Conservation (phyloP, 2,113 vertebrate species). For the Neolamprologus cancellatus region DNA sequence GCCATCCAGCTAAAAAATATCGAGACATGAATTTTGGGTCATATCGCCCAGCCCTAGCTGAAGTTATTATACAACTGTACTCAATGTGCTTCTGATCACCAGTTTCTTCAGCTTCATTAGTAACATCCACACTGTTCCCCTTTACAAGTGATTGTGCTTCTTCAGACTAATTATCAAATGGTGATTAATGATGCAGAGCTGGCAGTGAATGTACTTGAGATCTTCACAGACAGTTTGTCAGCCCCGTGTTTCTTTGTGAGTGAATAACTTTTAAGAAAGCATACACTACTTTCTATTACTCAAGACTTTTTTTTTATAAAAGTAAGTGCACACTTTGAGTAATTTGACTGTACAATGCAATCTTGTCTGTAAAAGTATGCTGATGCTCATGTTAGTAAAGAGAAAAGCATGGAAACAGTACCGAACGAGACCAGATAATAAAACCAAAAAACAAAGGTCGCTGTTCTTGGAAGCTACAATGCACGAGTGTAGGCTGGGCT, state of each 20-base stretch:
- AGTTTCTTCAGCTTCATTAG: not conserved
- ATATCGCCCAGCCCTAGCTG: too few relatives aligned
- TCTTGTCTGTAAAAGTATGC: not conserved
- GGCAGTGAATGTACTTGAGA: not conserved
- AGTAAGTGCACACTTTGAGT: not conserved
- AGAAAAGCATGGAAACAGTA: not conserved
- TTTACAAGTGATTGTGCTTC: not conserved
- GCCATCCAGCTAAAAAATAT: not conserved
- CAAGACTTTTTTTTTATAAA: not conserved
- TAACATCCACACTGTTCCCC: not conserved
- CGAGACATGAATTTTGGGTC: too few relatives aligned
- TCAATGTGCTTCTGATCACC: not conserved
- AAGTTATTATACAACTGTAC: not conserved
- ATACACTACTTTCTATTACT: not conserved
- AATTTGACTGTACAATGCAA: accelerated
- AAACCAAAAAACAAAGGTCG: not conserved
- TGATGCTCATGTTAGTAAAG: not conserved
- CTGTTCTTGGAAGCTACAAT: not conserved
- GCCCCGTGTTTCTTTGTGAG: not conserved
- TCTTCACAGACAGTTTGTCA: not conserved
- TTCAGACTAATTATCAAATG: not conserved
- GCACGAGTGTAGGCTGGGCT: not conserved
- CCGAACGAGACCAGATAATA: not conserved
- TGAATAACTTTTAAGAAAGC: not conserved
- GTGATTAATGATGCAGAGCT: not conserved